Evolutionary conservation across 1,140 invertebrate genomes (phyloP).

Genomic region (Eulimnadia texana): DNA sequence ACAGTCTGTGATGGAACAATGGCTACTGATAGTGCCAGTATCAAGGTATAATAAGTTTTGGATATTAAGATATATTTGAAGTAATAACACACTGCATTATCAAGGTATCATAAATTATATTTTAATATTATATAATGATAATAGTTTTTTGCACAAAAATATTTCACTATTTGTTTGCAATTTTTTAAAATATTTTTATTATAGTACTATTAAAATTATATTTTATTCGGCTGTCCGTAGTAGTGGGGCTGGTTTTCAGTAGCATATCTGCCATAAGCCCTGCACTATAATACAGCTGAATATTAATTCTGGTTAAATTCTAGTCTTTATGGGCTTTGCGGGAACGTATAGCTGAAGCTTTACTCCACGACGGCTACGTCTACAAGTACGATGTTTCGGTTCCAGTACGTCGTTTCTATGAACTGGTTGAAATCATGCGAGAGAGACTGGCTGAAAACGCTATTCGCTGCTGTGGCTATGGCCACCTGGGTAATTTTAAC

Average conservation of each 20-base stretch:
- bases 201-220: background rate
- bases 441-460: conserved; percentile 42
- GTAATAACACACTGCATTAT: too few species aligned
- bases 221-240: too few species aligned
- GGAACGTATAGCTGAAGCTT: conserved; percentile 66
- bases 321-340: conserved; percentile 67
- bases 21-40: conserved; percentile 58
- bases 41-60: conserved; percentile 39
- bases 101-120: too few species aligned
- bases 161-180: too few species aligned
- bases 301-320: conserved; percentile 23
- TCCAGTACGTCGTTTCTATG: conserved; percentile 68
- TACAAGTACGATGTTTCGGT: conserved; percentile 95
- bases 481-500: conserved; percentile 62
- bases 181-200: background rate
- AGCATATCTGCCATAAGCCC: too few species aligned
- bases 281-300: background rate
- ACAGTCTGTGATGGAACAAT: conserved; percentile 69
- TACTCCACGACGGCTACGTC: conserved; percentile 70
- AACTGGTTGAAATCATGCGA: conserved; percentile 55
- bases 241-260: too few species aligned
- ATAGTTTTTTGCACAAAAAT: too few species aligned
- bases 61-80: background rate
- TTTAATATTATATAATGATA: too few species aligned
- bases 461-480: conserved; percentile 64